These are phyloP conservation scores for Zhuqinia jingwanae DNA, from an alignment of 2,888 invertebrate genomes.

Conservation along the genomic window DNA sequence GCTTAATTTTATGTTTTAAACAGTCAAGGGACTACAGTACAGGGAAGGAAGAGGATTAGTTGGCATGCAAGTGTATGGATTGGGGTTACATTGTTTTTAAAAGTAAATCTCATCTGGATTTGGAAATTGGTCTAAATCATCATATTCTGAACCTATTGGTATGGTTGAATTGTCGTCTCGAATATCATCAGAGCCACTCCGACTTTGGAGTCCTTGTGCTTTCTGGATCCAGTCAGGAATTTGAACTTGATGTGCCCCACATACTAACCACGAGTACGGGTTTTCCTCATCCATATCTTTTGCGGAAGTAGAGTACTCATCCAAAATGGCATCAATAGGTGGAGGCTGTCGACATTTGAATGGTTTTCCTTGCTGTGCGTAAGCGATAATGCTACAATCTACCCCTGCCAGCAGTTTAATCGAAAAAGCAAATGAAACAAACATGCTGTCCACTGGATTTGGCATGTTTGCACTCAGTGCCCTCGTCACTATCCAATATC, in stretches of 20 bases:
- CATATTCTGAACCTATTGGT: neutral
- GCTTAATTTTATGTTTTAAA: too few relatives aligned
- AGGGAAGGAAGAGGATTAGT: too few relatives aligned
- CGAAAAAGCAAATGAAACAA: conserved; percentile 4
- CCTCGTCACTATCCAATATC: conserved; percentile 30
- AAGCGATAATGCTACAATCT: conserved; percentile 55
- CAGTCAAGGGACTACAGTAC: too few relatives aligned
- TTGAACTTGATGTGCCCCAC: conserved; percentile 59
- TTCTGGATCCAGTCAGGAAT: conserved; percentile 41
- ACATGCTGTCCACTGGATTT: conserved; percentile 31
- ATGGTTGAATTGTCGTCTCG: neutral
- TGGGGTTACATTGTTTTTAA: conserved; percentile 2
- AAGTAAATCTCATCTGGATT: conserved; percentile 37
- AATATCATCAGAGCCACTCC: neutral
- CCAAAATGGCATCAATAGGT: conserved; percentile 40
- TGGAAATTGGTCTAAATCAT: conserved; percentile 26
- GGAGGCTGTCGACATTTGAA: conserved; percentile 51
- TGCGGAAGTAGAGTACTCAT: neutral
- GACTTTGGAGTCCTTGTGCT: neutral
- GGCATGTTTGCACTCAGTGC: neutral
- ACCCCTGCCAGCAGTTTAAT: conserved; percentile 50
- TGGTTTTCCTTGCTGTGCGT: conserved; percentile 52
- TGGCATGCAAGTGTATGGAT: too few relatives aligned
- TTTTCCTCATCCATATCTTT: conserved; percentile 24
- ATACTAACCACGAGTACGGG: conserved; percentile 46